These are phyloP conservation scores for Macrotis lagotis DNA, from an alignment of 2,113 vertebrate genomes.

Conservation along the genomic window DNA sequence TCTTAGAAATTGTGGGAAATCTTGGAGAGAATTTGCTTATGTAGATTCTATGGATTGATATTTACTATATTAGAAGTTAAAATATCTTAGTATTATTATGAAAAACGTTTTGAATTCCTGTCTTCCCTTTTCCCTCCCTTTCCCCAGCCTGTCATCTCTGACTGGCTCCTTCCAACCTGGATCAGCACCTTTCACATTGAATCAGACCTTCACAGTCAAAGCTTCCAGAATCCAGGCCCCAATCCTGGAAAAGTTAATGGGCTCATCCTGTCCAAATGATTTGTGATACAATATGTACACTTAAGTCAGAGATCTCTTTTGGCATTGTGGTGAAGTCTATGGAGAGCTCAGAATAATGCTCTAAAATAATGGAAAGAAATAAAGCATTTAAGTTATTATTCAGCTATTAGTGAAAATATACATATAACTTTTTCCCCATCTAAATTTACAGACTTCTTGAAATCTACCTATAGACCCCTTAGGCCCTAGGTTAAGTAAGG, in stretches of 20 bases:
- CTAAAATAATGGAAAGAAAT: not conserved
- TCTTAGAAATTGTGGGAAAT: not conserved
- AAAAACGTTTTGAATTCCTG: not conserved
- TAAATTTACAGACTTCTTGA: not conserved
- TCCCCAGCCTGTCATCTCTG: not conserved
- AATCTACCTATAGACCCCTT: not conserved
- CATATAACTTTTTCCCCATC: not conserved
- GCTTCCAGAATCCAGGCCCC: not conserved
- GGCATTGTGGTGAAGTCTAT: not conserved
- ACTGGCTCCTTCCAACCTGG: not conserved
- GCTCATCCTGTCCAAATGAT: not conserved
- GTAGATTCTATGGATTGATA: not conserved
- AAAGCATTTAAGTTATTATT: not conserved
- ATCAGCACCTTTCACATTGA: not conserved
- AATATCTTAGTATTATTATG: not conserved
- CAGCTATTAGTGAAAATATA: not conserved
- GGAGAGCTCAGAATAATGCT: not conserved
- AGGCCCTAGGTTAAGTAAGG: not conserved
- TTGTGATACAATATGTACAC: not conserved
- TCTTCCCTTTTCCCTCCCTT: fast-evolving
- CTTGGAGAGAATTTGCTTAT: not conserved
- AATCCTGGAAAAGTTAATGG: not conserved
- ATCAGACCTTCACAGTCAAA: not conserved
- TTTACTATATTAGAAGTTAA: not conserved
- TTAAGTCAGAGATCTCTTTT: not conserved